Conservation (phyloP, 1,140 invertebrate genomes). For the Cheumatopsyche charites region DNA sequence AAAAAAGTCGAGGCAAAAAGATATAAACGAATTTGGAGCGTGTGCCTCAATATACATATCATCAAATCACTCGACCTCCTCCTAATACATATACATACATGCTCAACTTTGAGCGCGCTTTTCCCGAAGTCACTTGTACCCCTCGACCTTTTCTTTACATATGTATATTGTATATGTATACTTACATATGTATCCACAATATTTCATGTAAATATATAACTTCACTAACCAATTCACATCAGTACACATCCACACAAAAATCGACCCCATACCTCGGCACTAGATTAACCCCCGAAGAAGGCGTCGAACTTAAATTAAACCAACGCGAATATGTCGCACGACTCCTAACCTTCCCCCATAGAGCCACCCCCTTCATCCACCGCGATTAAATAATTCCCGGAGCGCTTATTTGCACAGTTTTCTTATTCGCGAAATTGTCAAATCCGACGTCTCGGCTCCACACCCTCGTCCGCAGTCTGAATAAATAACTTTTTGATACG, state of each 20-base stretch:
- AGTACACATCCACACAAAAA: not conserved
- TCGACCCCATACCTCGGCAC: not conserved
- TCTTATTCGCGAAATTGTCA: conserved; percentile 6
- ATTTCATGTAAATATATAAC: no score
- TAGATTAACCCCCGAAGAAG: not conserved
- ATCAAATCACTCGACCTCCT: no score
- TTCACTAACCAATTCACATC: no score
- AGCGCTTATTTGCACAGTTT: conserved; percentile 22
- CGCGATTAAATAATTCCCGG: conserved; percentile 19
- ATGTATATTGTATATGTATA: no score
- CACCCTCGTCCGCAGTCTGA: not conserved
- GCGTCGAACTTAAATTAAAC: conserved; percentile 22
- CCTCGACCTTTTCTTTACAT: no score
- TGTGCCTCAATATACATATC: no score
- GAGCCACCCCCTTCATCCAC: not conserved
- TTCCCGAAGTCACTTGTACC: no score
- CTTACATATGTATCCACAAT: no score
- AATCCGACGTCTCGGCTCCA: not conserved
- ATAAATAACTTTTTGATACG: conserved; percentile 27
- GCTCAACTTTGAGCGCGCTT: no score
- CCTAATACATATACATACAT: no score
- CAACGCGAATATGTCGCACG: not conserved
- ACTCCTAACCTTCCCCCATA: not conserved
- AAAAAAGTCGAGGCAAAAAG: no score
- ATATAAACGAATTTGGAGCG: no score